Evolutionary conservation across 2,797 vertebrate species (phyloP).

Genomic region (Protonibea diacanthus): DNA sequence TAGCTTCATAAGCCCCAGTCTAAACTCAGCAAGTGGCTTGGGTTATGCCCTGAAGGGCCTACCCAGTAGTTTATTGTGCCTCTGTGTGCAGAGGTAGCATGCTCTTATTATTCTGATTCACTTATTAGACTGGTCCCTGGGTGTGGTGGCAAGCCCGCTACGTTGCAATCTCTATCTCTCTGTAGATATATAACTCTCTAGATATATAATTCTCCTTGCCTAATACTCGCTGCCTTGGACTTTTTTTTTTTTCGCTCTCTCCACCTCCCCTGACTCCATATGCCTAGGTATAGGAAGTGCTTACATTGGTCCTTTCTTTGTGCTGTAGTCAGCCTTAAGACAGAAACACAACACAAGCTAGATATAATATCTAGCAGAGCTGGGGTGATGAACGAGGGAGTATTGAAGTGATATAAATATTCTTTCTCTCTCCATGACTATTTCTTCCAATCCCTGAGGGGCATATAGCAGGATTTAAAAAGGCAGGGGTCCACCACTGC

Average conservation of each 20-base stretch:
- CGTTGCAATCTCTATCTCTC: conserved; percentile 68
- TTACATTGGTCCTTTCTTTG: conserved; percentile 81
- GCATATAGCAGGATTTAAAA: conserved; percentile 48
- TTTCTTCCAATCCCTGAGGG: conserved; percentile 62
- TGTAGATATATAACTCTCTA: conserved; percentile 67
- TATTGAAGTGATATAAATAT: conserved; percentile 75
- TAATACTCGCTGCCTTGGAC: conserved; percentile 57
- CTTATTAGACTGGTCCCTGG: conserved; percentile 74
- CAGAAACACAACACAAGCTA: conserved; percentile 75
- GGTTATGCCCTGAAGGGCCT: conserved; percentile 65
- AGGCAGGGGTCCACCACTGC: conserved; percentile 19
- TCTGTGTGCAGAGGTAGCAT: conserved; percentile 69
- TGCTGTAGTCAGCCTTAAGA: conserved; percentile 81
- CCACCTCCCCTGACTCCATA: conserved; percentile 69
- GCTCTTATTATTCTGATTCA: conserved; percentile 73
- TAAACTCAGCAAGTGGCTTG: conserved; percentile 67
- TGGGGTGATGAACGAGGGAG: conserved; percentile 72
- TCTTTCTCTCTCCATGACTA: conserved; percentile 56
- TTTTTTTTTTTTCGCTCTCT: conserved; percentile 46
- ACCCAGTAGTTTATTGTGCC: conserved; percentile 66
- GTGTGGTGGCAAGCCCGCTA: conserved; percentile 52
- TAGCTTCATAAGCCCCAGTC: conserved; percentile 58
- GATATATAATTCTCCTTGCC: conserved; percentile 71
- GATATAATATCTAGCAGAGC: conserved; percentile 77
- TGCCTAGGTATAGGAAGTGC: conserved; percentile 75